Conservation (phyloP, 2,888 invertebrate species). For the Tetragnatha montana region DNA sequence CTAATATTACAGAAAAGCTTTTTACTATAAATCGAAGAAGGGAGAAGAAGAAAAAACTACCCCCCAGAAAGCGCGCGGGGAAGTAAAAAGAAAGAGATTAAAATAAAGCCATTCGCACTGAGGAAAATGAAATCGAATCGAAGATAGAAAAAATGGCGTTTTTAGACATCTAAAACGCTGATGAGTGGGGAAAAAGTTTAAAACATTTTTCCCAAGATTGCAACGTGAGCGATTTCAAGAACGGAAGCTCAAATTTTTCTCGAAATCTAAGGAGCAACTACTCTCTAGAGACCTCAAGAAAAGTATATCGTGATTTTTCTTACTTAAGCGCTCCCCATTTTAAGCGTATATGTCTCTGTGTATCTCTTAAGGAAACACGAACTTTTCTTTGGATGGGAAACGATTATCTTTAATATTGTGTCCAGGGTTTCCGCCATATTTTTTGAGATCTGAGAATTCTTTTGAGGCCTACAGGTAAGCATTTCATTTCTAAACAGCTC, state of each 20-base stretch:
- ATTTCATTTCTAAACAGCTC: no score
- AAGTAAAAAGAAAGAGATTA: slow-evolving; percentile 38
- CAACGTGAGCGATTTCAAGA: slow-evolving; percentile 42
- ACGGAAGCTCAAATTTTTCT: slow-evolving; percentile 24
- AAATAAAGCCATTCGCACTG: slow-evolving; percentile 31
- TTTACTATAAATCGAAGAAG: not conserved
- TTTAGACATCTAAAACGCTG: slow-evolving; percentile 38
- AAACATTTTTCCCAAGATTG: slow-evolving; percentile 15
- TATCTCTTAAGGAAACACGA: slow-evolving; percentile 11
- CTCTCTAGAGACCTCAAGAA: slow-evolving; percentile 12
- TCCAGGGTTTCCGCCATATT: not conserved
- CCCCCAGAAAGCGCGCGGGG: not conserved
- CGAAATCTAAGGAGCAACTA: slow-evolving; percentile 39
- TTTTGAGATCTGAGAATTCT: not conserved
- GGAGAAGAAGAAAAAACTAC: not conserved
- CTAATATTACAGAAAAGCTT: slow-evolving; percentile 36
- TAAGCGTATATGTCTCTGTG: slow-evolving; percentile 23
- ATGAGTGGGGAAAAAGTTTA: slow-evolving; percentile 22
- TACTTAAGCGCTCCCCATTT: slow-evolving; percentile 24
- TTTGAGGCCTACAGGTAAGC: no score
- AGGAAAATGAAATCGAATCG: slow-evolving; percentile 52
- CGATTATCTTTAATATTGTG: slow-evolving; percentile 37
- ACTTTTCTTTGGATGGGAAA: slow-evolving; percentile 3
- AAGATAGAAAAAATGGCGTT: slow-evolving; percentile 15
- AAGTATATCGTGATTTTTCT: slow-evolving; percentile 46